Evolutionary conservation across 2,888 invertebrate species (phyloP).

Genomic region (Dasypolia templi): DNA sequence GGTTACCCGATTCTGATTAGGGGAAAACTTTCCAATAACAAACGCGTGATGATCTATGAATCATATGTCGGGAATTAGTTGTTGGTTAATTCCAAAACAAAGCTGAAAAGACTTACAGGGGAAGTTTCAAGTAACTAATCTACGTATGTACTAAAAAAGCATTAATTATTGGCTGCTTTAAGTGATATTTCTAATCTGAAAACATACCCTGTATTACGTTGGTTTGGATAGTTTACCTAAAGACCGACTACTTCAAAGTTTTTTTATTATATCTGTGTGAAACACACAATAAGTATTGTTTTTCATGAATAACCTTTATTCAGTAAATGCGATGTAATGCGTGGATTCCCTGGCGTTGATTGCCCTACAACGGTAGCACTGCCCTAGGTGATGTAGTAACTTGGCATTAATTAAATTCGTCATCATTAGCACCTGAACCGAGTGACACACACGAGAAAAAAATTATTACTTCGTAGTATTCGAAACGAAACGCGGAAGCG

Average conservation of each 20-base stretch:
- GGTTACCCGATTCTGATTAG: slow-evolving; percentile 72
- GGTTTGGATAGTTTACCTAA: not conserved
- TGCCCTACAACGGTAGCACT: slow-evolving; percentile 40
- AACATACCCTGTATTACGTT: not conserved
- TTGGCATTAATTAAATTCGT: slow-evolving; percentile 69
- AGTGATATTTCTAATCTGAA: not conserved
- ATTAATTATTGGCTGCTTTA: too few species aligned
- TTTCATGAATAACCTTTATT: slow-evolving; percentile 4
- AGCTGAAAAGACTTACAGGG: not conserved
- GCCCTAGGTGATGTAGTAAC: slow-evolving; percentile 48
- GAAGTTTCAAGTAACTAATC: not conserved
- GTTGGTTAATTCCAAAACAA: not conserved
- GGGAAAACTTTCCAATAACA: slow-evolving; percentile 67
- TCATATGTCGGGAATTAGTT: slow-evolving; percentile 25
- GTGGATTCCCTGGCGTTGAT: slow-evolving; percentile 26
- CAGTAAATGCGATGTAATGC: slow-evolving; percentile 17
- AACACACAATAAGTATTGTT: not conserved
- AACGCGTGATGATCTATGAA: slow-evolving; percentile 55
- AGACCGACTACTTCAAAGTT: not conserved
- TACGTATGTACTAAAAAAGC: too few species aligned
- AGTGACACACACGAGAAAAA: slow-evolving; percentile 73
- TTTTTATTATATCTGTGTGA: not conserved
- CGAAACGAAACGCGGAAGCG: slow-evolving; percentile 78
- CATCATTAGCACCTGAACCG: slow-evolving; percentile 74
- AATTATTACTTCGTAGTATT: slow-evolving; percentile 63